These are phyloP conservation scores for Hapalemur alaotrensis DNA, from an alignment of 2,797 vertebrate species.

Conservation along the genomic window DNA sequence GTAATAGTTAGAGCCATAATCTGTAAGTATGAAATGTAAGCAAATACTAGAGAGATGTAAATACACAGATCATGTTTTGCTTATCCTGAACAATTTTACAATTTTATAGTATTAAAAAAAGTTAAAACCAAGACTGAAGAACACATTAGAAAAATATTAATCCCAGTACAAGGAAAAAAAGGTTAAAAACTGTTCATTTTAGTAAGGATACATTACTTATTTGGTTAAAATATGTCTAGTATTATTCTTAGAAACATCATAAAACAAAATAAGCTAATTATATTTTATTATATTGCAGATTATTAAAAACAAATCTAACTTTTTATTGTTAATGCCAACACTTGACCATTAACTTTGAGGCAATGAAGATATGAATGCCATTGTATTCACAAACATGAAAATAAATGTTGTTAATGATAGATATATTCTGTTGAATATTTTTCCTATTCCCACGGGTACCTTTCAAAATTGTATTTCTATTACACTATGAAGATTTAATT, in stretches of 20 bases:
- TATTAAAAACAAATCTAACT: background rate
- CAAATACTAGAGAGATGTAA: background rate
- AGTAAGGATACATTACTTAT: background rate
- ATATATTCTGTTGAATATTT: background rate
- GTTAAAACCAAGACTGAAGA: background rate
- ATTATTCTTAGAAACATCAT: background rate
- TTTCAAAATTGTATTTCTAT: background rate
- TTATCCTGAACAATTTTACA: background rate
- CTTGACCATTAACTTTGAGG: background rate
- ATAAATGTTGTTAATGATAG: background rate
- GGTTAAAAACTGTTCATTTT: background rate
- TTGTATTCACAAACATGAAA: background rate
- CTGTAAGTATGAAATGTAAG: background rate
- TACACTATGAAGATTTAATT: background rate
- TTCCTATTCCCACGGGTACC: background rate
- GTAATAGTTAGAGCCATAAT: background rate
- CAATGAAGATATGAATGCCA: background rate
- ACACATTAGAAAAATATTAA: background rate
- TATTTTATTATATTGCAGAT: background rate
- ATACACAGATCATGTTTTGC: background rate
- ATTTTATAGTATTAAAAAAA: background rate
- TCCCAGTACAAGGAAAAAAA: background rate
- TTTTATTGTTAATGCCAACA: background rate
- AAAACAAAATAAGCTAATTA: background rate
- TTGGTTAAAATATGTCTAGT: background rate